Evolutionary conservation across 2,888 invertebrate genomes (phyloP).

Genomic region (Torymus tubicola): DNA sequence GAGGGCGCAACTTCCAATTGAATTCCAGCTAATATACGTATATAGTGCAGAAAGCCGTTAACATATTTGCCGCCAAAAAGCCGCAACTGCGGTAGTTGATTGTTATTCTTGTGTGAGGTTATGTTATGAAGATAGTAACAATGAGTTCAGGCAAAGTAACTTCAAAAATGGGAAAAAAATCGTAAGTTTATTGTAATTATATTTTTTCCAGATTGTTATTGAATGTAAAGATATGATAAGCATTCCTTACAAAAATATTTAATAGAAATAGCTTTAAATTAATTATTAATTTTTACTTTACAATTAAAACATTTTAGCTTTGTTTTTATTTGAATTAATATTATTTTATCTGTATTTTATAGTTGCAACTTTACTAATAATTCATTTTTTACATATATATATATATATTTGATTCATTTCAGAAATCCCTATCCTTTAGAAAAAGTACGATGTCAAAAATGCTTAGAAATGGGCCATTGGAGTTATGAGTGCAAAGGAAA

Average conservation of each 20-base stretch:
- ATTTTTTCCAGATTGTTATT: background rate
- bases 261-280: no score
- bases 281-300: no score
- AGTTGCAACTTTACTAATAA: background rate
- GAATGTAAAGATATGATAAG: no score
- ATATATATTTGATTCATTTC: constrained; percentile 5
- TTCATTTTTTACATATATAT: background rate
- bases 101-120: constrained; percentile 18
- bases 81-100: no score
- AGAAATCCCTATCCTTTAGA: constrained; percentile 83
- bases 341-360: background rate
- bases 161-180: constrained; percentile 63
- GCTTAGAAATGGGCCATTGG: constrained; percentile 95
- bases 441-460: constrained; percentile 90
- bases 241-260: no score
- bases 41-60: no score
- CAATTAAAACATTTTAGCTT: no score
- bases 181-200: constrained; percentile 59
- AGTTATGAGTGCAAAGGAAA: constrained; percentile 95
- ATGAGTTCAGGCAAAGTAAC: constrained; percentile 57
- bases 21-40: no score
- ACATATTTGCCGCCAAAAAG: no score
- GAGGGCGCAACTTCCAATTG: no score
- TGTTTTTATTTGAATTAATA: no score
- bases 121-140: constrained; percentile 5